Evolutionary conservation across 2,797 vertebrate genomes (phyloP), one percentile per base, ranked within the genome.

Genomic region (Microhierax caerulescens): DNA sequence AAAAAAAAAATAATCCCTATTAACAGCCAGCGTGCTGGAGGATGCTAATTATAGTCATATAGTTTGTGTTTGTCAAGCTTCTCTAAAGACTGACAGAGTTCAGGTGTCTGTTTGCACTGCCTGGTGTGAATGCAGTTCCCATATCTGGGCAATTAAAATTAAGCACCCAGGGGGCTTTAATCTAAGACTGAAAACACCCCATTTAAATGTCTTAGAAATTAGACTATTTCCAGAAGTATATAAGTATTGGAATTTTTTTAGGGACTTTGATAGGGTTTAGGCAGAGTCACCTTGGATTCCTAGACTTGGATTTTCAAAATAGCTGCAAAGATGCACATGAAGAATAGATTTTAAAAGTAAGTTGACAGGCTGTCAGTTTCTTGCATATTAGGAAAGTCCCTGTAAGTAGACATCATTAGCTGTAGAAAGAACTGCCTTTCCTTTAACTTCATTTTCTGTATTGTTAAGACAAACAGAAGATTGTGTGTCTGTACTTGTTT

Each of bases 161-260:
- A 84, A 75, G 30, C n/a, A 86, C 48, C 20, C 37, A 15, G 24
- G 59, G 11, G 34, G 6, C 9, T 81, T 90, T 83, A 80, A 68
- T 63, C 32, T 50, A 75, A 86, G 61, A 86, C 65, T 65, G 37
- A 93, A 95, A 92, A 69, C 15, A 87, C 6, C 27, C 30, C 47
- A 73, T 84, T 92, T 90, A 90, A 92, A 95, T 86, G 22, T 37
- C 61, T 54, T 47, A 61, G 54, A 50, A 93, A 88, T 86, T 57
- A 68, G 16, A 37, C 32, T 87, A 13, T 75, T 96, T 88, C 15
- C 9, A 68, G 74, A 95, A 74, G 11, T 50, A 80, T 10, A 3
- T 22, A 72, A 39, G 28, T 59, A 60, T 30, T 86, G 34, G 28
- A 75, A 81, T 93, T 87, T 8, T 85, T 93, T 82, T 65, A 73